Evolutionary conservation across 2,888 invertebrate species (phyloP), one percentile per base, ranked within the genome.

Genomic region (Polydrusus pterygomalis): DNA sequence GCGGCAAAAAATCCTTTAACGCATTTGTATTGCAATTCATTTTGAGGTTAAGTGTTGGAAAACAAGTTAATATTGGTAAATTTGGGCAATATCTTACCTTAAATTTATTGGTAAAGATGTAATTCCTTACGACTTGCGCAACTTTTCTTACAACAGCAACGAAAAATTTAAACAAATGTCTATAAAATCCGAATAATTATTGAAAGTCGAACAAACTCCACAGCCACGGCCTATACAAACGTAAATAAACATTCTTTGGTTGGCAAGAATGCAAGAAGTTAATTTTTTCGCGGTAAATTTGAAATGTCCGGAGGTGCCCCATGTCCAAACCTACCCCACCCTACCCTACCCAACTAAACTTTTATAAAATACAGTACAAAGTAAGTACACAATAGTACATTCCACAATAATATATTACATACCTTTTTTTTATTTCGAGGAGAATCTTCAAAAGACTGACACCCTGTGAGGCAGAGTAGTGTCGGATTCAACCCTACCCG

Each of bases 231-330:
- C 45, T n/a, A 45, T 45, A 45, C 45, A 45, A 45, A 13, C 6
- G n/a, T 45, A 45, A n/a, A 45, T 45, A 6, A 45, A 45, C 45
- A 45, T 45, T 45, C 8, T 30, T 34, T 58, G 58, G 20, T 58
- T 34, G 65, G 68, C 68, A 38, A 54, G 45, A 45, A 45, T 30
- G 51, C 47, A 38, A 54, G 56, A 40, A 68, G 54, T 51, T 68
- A 68, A 54, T 68, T 25, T 70, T 70, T 60, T 58, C 20, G 75
- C 75, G 65, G 65, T 65, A 75, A 71, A 70, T 70, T 70, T 64
- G 65, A 75, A 75, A 64, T 65, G 75, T 75, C 65, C 71, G 75
- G 63, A 71, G 70, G 75, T 75, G 75, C 75, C 75, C 75, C 71
- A 38, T 65, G 75, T 71, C 71, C 71, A 65, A 71, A 70, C 54